Evolutionary conservation across 2,113 vertebrate genomes (phyloP).

Genomic region (Solea solea): DNA sequence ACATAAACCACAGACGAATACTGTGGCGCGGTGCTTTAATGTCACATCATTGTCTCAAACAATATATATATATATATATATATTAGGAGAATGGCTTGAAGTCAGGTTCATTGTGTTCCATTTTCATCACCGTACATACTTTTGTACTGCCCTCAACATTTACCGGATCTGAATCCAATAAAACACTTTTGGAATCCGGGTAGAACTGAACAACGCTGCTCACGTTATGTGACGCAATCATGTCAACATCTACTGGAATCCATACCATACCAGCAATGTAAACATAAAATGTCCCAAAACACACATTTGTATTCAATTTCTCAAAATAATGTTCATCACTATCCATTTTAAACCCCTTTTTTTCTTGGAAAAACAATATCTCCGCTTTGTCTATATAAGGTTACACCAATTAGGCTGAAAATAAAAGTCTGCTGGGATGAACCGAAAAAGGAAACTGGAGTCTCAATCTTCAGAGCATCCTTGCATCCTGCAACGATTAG

Average conservation of each 20-base stretch:
- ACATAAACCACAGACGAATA: no score
- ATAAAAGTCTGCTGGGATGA: slow-evolving; percentile 8
- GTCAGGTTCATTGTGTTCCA: not conserved
- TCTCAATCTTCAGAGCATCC: slow-evolving; percentile 9
- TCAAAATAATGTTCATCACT: not conserved
- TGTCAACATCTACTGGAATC: not conserved
- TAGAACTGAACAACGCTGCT: not conserved
- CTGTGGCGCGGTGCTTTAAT: no score
- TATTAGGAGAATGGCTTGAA: no score
- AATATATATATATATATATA: no score
- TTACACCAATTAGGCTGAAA: slow-evolving; percentile 16
- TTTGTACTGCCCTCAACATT: not conserved
- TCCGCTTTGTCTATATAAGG: slow-evolving; percentile 1
- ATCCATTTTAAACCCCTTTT: not conserved
- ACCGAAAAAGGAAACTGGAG: slow-evolving; percentile 6
- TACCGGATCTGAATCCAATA: not conserved
- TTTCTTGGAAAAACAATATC: not conserved
- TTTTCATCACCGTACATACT: not conserved
- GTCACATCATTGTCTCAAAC: no score
- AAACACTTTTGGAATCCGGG: not conserved
- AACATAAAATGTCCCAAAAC: not conserved
- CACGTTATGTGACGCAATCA: not conserved
- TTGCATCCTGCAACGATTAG: slow-evolving; percentile 11
- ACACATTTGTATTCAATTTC: not conserved
- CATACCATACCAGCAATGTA: no score